Percentiles rank a stretch among this genome's conserved stretches.
Evolutionary conservation across 2,113 vertebrate species (phyloP).

Genomic region (Corythoichthys intestinalis): DNA sequence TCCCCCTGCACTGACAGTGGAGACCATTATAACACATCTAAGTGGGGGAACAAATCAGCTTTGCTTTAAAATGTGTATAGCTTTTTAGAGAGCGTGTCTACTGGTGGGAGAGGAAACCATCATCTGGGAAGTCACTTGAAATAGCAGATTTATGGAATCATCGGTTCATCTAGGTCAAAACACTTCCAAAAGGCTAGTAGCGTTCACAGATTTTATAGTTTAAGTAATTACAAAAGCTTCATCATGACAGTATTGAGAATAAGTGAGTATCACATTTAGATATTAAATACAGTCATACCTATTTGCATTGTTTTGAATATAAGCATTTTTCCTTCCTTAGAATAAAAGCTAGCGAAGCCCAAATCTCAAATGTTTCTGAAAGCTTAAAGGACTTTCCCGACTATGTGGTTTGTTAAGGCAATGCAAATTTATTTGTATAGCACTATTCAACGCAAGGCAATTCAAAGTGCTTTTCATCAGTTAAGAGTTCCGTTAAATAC

Average conservation of each 20-base stretch:
- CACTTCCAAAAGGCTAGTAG: not conserved
- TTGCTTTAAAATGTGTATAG: not conserved
- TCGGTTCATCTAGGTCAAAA: not conserved
- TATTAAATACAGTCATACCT: too few species aligned
- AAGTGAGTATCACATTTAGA: not conserved
- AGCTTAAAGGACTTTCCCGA: not conserved
- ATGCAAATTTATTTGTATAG: too few species aligned
- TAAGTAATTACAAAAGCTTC: not conserved
- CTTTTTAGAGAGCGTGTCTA: not conserved
- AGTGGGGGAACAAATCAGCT: not conserved
- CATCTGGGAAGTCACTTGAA: not conserved
- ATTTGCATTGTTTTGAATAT: not conserved
- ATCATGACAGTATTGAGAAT: not conserved
- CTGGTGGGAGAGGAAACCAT: not conserved
- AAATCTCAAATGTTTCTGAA: not conserved
- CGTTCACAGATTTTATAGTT: not conserved
- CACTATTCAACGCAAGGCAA: too few species aligned
- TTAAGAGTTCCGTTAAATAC: not conserved
- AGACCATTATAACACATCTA: not conserved
- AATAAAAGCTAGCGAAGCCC: not conserved
- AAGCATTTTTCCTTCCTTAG: not conserved
- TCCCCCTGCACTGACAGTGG: not conserved
- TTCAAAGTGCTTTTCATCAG: too few species aligned
- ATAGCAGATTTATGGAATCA: not conserved
- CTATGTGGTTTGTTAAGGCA: not conserved